phyloP scores from a whole-genome alignment of 1,140 invertebrate species.

The Aphelenchoides fujianensis region DNA sequence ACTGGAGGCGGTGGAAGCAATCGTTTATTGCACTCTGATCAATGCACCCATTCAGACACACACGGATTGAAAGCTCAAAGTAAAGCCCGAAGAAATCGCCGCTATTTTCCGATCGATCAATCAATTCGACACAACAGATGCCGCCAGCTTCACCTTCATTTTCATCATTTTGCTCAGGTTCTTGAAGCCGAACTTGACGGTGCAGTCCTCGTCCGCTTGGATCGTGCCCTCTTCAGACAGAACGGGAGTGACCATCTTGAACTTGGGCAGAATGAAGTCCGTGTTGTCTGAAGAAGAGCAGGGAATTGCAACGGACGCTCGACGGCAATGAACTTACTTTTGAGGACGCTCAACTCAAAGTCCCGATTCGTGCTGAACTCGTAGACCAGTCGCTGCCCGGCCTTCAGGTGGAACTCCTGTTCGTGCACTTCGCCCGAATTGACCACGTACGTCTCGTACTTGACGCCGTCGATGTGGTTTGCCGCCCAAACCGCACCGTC shows the following conservation, averaged over 20 bases:
- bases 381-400: conserved; percentile 38
- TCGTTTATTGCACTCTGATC: too few relatives aligned
- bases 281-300: conserved; percentile 22
- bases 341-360: conserved; percentile 37
- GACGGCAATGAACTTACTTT: too few relatives aligned
- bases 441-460: conserved; percentile 33
- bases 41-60: too few relatives aligned
- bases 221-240: conserved; percentile 43
- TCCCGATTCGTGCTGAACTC: conserved; percentile 43
- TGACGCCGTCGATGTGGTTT: conserved; percentile 23
- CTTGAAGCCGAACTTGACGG: conserved; percentile 38
- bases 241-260: conserved; percentile 40
- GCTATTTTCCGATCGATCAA: neutral
- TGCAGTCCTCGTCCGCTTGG: conserved; percentile 19
- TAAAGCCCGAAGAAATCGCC: too few relatives aligned
- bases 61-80: conserved; percentile 21
- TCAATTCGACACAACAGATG: too few relatives aligned
- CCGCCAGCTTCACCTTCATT: conserved; percentile 43
- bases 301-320: neutral
- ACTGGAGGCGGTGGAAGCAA: too few relatives aligned
- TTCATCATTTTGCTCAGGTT: conserved; percentile 51
- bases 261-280: conserved; percentile 39
- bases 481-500: conserved; percentile 37
- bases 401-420: conserved; percentile 19
- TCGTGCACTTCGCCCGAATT: conserved; percentile 28